These are phyloP conservation scores for Ephestia elutella DNA, from an alignment of 1,140 invertebrate species.

Conservation along the genomic window DNA sequence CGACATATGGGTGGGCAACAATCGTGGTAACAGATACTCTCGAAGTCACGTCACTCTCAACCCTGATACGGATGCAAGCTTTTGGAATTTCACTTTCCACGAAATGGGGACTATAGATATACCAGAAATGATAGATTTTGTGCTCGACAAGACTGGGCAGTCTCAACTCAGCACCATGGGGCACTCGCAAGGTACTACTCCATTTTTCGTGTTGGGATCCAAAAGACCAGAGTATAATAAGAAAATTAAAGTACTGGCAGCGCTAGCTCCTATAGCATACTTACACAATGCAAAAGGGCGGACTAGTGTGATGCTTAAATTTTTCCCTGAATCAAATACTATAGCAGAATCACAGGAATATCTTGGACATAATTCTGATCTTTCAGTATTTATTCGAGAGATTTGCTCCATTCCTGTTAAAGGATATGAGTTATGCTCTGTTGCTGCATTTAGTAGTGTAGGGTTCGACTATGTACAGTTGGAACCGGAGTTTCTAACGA, in stretches of 20 bases:
- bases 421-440: not conserved
- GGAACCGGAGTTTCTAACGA: conserved; percentile 21
- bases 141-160: conserved; percentile 63
- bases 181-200: conserved; percentile 67
- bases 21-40: conserved; percentile 79
- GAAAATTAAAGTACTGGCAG: conserved; percentile 48
- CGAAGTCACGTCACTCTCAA: conserved; percentile 66
- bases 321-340: conserved; percentile 17
- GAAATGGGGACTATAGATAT: conserved; percentile 76
- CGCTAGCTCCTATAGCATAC: conserved; percentile 76
- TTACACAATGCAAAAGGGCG: conserved; percentile 29
- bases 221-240: conserved; percentile 74
- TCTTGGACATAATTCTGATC: not conserved
- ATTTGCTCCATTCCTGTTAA: not conserved
- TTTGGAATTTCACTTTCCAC: conserved; percentile 75
- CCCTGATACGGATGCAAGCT: conserved; percentile 46
- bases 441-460: not conserved
- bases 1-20: conserved; percentile 82
- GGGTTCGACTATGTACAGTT: conserved; percentile 24
- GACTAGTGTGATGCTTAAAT: conserved; percentile 11
- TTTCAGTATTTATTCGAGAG: not conserved
- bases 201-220: conserved; percentile 75
- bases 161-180: conserved; percentile 63
- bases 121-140: conserved; percentile 77
- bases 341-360: not conserved